Evolutionary conservation across 2,797 vertebrate genomes (phyloP), one percentile per base, ranked within the genome.

Genomic region (Oreochromis mossambicus): DNA sequence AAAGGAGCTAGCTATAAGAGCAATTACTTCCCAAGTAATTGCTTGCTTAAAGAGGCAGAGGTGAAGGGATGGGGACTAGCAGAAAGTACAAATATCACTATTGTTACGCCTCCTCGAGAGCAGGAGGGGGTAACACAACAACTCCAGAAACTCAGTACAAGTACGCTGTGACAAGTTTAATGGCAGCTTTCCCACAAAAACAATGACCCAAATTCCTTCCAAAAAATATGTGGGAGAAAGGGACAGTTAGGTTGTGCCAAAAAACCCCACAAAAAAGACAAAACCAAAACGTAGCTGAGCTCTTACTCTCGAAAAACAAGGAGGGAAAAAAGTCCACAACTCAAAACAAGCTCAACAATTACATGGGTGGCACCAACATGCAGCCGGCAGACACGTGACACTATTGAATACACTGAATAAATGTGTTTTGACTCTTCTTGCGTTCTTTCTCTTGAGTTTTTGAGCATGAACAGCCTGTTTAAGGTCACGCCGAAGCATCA

Each of bases 251-350:
- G 26, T 58, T 58, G 5, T 58, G 55, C 26, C 2, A 56, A 32
- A 32, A 8, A 0, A 0, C 36, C 36, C 52, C 24, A 56, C 55
- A 58, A 0, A 17, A 9, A 58, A 58, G 14, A 58, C 5, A 4
- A 32, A 56, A 58, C 24, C 54, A 15, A 52, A 56, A 29, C 3
- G 0, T 32, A 17, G 26, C 26, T 58, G 55, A 56, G 55, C 26
- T 4, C 55, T 0, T 56, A 56, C 8, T 3, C 26, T 7, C 15
- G 24, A 29, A 56, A 55, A 55, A 1, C 54, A 0, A 55, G 54
- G 54, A 55, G 4, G 54, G 54, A 15, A 55, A 55, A 56, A 32
- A 29, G 8, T 32, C 26, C 26, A 56, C 54, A 56, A 56, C 54
- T 56, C 54, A 8, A 56, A 56, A 56, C 13, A 56, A 29, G 24